Evolutionary conservation across 92 coral and sea anemone genomes (phyloP).

Genomic region (Actinernus sp.): DNA sequence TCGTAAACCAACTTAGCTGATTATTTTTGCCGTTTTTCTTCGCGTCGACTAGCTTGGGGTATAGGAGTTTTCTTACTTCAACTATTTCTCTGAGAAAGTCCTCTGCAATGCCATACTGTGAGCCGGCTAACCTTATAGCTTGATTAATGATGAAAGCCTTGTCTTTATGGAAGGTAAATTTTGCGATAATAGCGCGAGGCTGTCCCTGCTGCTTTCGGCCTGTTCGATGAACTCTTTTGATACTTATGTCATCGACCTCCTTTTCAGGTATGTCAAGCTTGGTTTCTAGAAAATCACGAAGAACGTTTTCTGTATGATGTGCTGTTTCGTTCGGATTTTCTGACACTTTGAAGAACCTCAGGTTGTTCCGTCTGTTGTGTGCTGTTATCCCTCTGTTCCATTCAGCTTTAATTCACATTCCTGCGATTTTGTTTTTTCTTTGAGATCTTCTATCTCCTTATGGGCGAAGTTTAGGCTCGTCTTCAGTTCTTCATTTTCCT

Average conservation of each 20-base stretch:
- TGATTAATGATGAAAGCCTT: background rate
- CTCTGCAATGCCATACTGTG: background rate
- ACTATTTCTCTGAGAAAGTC: conserved; percentile 6
- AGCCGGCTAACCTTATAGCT: conserved; percentile 2
- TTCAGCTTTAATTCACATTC: too few species aligned
- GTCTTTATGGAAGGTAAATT: conserved; percentile 9
- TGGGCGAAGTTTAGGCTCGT: too few species aligned
- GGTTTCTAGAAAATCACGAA: background rate
- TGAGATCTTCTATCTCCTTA: too few species aligned
- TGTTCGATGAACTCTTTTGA: background rate
- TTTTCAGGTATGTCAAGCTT: background rate
- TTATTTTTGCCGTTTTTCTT: background rate
- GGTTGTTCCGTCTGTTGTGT: background rate
- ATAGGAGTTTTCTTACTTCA: background rate
- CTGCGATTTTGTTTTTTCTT: too few species aligned
- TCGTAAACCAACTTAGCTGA: background rate
- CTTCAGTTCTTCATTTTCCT: too few species aligned
- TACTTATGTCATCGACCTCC: background rate
- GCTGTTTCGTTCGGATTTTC: background rate
- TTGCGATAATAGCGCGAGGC: background rate
- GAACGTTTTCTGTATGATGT: background rate
- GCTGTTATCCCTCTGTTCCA: too few species aligned
- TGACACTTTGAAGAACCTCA: background rate
- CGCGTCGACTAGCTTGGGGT: background rate
- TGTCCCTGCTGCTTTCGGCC: background rate